Percentiles rank a stretch among this genome's conserved stretches.
Evolutionary conservation across 2,797 vertebrate species (phyloP).

Genomic region (Sebastes dallii): DNA sequence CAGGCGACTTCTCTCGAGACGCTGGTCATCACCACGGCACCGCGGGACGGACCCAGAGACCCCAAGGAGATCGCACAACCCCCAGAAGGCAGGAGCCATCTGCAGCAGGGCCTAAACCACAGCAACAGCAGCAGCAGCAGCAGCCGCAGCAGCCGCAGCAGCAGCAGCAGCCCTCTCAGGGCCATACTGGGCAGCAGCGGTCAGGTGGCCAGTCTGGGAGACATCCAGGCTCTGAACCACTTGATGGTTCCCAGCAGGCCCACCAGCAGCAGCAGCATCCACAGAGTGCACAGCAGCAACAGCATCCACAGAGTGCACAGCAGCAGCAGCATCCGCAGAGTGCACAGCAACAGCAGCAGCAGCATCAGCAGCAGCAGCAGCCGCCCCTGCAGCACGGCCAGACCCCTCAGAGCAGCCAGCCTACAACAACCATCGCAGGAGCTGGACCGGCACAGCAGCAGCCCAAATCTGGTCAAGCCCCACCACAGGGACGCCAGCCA

Average conservation of each 20-base stretch:
- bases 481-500: slow-evolving; percentile 76
- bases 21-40: slow-evolving; percentile 87
- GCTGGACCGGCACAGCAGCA: slow-evolving; percentile 73
- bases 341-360: slow-evolving; percentile 56
- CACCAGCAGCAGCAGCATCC: slow-evolving; percentile 66
- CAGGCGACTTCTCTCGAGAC: slow-evolving; percentile 89
- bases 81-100: slow-evolving; percentile 80
- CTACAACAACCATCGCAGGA: slow-evolving; percentile 66
- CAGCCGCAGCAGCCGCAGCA: slow-evolving; percentile 37
- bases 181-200: slow-evolving; percentile 75
- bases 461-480: slow-evolving; percentile 73
- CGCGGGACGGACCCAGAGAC: slow-evolving; percentile 86
- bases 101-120: slow-evolving; percentile 73
- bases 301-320: slow-evolving; percentile 62
- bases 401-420: slow-evolving; percentile 68
- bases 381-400: slow-evolving; percentile 76
- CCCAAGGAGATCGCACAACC: slow-evolving; percentile 75
- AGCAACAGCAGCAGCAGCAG: slow-evolving; percentile 74
- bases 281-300: slow-evolving; percentile 28
- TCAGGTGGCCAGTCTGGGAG: slow-evolving; percentile 66
- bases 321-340: slow-evolving; percentile 37
- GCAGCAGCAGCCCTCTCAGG: slow-evolving; percentile 73
- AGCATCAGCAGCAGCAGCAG: slow-evolving; percentile 65
- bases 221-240: slow-evolving; percentile 75
- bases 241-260: slow-evolving; percentile 66